A percentile compares a stretch with the other conserved stretches of the same genome.
These are phyloP conservation scores for Meganola albula DNA, from an alignment of 2,888 invertebrate genomes.

Conservation along the genomic window DNA sequence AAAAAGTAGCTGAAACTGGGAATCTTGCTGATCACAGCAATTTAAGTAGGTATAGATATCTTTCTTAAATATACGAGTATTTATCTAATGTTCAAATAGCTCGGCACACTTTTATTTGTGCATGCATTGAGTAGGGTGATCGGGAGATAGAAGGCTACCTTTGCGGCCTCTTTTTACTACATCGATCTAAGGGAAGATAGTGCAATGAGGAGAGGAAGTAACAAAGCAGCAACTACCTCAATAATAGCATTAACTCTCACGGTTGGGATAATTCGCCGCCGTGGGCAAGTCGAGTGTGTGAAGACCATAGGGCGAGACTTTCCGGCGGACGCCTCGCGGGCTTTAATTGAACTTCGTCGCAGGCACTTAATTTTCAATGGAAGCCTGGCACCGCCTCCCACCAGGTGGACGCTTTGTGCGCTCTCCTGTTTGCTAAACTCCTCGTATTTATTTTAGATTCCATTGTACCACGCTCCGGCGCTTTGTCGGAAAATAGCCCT, in stretches of 20 bases:
- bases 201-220: slow-evolving; percentile 5
- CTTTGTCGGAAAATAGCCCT: slow-evolving; percentile 72
- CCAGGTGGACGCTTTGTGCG: slow-evolving; percentile 71
- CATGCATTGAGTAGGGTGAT: no score
- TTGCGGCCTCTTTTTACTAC: no score
- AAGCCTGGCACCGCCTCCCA: slow-evolving; percentile 36
- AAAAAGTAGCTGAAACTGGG: slow-evolving; percentile 21
- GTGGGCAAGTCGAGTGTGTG: slow-evolving; percentile 17
- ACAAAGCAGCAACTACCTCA: slow-evolving; percentile 4
- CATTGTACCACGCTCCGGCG: slow-evolving; percentile 66
- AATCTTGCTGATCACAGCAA: slow-evolving; percentile 8
- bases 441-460: slow-evolving; percentile 76
- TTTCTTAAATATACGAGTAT: no score
- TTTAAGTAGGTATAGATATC: no score
- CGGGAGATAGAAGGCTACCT: no score
- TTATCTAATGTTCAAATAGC: no score
- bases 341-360: slow-evolving; percentile 58
- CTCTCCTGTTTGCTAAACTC: slow-evolving; percentile 70
- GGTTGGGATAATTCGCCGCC: slow-evolving; percentile 16
- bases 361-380: slow-evolving; percentile 63
- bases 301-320: slow-evolving; percentile 27
- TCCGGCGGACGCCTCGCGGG: slow-evolving; percentile 42
- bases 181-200: no score
- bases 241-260: slow-evolving; percentile 14
- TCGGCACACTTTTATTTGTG: no score